Evolutionary conservation across 2,113 vertebrate species (phyloP).

Genomic region (Apistogramma diplotaenia): DNA sequence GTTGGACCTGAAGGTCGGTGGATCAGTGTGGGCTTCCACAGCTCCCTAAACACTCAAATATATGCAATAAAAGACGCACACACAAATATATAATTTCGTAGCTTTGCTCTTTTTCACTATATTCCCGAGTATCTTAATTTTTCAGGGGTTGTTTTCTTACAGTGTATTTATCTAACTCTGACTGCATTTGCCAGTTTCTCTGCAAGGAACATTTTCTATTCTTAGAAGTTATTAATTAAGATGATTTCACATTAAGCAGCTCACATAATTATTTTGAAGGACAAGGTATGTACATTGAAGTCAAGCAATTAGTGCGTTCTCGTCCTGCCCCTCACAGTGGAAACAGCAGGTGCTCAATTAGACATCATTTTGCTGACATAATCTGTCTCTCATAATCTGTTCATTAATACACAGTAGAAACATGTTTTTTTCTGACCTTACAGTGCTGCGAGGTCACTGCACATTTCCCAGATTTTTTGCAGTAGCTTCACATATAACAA

Average conservation of each 20-base stretch:
- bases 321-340: not conserved
- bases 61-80: not conserved
- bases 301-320: slow-evolving; percentile 42
- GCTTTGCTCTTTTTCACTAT: not conserved
- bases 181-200: too few relatives aligned
- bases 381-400: not conserved
- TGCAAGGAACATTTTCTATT: not conserved
- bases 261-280: not conserved
- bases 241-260: not conserved
- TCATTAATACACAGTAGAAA: not conserved
- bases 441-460: not conserved
- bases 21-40: too few relatives aligned
- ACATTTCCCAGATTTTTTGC: not conserved
- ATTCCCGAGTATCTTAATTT: not conserved
- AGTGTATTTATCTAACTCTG: not conserved
- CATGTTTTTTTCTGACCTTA: not conserved
- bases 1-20: too few relatives aligned
- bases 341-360: slow-evolving; percentile 36
- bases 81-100: not conserved
- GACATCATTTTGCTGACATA: not conserved
- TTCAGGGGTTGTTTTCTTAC: not conserved
- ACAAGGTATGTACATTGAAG: not conserved
- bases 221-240: not conserved
- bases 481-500: not conserved
- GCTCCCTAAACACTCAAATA: not conserved